These are phyloP conservation scores for Tachina grossa DNA, from an alignment of 2,888 invertebrate genomes.

Conservation along the genomic window DNA sequence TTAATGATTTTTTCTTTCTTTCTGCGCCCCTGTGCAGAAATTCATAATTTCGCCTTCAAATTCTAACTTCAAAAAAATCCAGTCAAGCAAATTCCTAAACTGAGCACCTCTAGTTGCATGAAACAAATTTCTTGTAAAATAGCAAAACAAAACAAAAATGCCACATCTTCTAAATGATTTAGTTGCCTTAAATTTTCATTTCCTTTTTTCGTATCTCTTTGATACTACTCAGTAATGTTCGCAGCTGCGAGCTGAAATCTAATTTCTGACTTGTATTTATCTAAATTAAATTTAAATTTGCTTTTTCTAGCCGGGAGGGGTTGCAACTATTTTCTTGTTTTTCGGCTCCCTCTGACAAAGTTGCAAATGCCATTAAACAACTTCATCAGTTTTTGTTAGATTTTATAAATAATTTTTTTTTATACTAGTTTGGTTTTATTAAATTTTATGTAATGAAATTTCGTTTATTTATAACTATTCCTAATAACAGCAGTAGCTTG, in stretches of 20 bases:
- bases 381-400: slow-evolving; percentile 47
- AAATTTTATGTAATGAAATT: slow-evolving; percentile 62
- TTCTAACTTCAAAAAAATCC: too few species aligned
- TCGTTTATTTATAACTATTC: slow-evolving; percentile 53
- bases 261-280: slow-evolving; percentile 36
- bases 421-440: slow-evolving; percentile 6
- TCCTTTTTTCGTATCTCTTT: not conserved
- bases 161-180: not conserved
- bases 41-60: too few species aligned
- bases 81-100: too few species aligned
- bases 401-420: not conserved
- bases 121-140: too few species aligned
- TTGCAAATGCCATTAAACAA: slow-evolving; percentile 54
- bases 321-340: not conserved
- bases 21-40: too few species aligned
- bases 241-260: slow-evolving; percentile 21
- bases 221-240: not conserved
- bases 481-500: slow-evolving; percentile 28
- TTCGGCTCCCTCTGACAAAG: slow-evolving; percentile 15
- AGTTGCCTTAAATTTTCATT: not conserved
- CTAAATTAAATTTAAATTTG: slow-evolving; percentile 46
- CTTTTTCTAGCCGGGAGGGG: slow-evolving; percentile 33
- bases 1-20: too few species aligned
- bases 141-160: too few species aligned
- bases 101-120: too few species aligned